A percentile compares a stretch with the other conserved stretches of the same genome.
phyloP scores from a whole-genome alignment of 2,797 vertebrate genomes.

The Coregonus ussuriensis region DNA sequence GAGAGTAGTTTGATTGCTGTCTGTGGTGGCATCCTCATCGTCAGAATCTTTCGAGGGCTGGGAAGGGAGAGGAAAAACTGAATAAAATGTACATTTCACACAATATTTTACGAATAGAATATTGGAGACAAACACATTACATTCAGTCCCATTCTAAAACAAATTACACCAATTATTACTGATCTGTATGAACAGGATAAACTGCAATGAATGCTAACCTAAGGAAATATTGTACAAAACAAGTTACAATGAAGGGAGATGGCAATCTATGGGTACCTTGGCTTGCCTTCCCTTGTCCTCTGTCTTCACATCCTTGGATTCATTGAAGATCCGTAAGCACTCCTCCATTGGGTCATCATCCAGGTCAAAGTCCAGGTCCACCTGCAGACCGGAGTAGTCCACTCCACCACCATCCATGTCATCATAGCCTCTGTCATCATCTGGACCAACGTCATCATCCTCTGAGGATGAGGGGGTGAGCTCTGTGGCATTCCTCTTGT shows the following conservation, averaged over 20 bases:
- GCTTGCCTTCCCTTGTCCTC: slow-evolving; percentile 93
- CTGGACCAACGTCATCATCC: slow-evolving; percentile 42
- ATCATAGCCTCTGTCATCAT: slow-evolving; percentile 43
- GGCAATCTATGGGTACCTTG: slow-evolving; percentile 75
- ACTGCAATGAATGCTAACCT: neutral
- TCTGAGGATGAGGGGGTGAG: slow-evolving; percentile 70
- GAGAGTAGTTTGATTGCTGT: slow-evolving; percentile 83
- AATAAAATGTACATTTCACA: neutral
- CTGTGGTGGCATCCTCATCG: slow-evolving; percentile 71
- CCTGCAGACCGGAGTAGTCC: slow-evolving; percentile 83
- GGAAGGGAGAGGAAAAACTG: slow-evolving; percentile 31
- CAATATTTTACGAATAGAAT: neutral
- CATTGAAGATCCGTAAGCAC: slow-evolving; percentile 95
- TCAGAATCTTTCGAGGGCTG: slow-evolving; percentile 79
- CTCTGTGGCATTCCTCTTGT: slow-evolving; percentile 62
- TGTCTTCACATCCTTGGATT: slow-evolving; percentile 91
- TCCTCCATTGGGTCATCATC: slow-evolving; percentile 97
- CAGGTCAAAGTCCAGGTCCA: slow-evolving; percentile 88
- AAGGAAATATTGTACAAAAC: neutral
- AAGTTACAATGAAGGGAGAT: neutral
- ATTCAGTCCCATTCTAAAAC: neutral
- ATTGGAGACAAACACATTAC: neutral
- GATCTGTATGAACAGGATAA: neutral
- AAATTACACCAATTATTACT: neutral
- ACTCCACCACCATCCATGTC: slow-evolving; percentile 61